A percentile compares a stretch with the other conserved stretches of the same genome.
Evolutionary conservation across 2,113 vertebrate species (phyloP).

Genomic region (Pseudolaguvia tuberculata): DNA sequence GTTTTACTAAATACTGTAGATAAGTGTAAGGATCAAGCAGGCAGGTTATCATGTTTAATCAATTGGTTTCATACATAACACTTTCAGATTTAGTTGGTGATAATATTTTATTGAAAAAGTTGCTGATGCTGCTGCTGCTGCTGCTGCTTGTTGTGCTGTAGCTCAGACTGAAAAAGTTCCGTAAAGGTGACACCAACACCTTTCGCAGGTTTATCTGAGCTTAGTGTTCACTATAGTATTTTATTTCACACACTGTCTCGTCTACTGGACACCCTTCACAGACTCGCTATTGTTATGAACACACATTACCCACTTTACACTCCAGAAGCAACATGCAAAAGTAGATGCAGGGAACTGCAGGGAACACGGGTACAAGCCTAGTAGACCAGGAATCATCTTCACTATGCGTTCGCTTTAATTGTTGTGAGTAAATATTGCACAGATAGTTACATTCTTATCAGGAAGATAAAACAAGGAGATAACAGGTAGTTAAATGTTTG

Average conservation of each 20-base stretch:
- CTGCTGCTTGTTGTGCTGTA: not conserved
- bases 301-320: no score
- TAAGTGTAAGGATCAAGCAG: not conserved
- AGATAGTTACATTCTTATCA: no score
- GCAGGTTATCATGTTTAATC: not conserved
- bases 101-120: no score
- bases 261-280: slow-evolving; percentile 32
- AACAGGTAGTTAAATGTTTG: no score
- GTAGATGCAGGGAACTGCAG: no score
- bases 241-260: slow-evolving; percentile 24
- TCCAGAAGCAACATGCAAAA: slow-evolving; percentile 12
- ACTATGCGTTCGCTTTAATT: no score
- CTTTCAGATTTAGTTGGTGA: not conserved
- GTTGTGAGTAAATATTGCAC: no score
- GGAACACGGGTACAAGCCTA: not conserved
- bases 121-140: no score
- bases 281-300: slow-evolving; percentile 16
- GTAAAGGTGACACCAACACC: slow-evolving; percentile 5
- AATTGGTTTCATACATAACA: not conserved
- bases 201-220: slow-evolving; percentile 14
- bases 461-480: no score
- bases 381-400: no score
- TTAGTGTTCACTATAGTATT: not conserved
- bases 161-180: slow-evolving; percentile 25
- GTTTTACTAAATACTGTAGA: not conserved